phyloP scores from a whole-genome alignment of 2,888 invertebrate species.

The Leptinotarsa haldemani region DNA sequence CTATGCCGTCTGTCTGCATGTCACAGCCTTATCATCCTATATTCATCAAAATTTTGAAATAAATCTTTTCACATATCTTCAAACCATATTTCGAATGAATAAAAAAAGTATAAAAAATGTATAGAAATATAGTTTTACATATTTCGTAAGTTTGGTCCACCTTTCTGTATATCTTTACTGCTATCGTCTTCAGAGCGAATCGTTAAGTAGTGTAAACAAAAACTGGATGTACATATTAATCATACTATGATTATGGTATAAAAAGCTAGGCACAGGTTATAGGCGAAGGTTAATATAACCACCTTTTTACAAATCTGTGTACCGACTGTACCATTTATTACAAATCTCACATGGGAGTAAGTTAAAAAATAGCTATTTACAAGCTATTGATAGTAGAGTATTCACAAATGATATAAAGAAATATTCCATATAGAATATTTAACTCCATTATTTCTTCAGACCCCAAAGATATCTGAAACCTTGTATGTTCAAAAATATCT shows the following conservation, averaged over 20 bases:
- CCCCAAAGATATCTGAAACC: not conserved
- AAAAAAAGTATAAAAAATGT: not conserved
- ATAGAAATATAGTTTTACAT: not conserved
- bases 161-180: constrained; percentile 6
- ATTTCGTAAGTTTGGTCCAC: constrained; percentile 1
- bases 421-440: not conserved
- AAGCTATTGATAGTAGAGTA: constrained; percentile 39
- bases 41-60: too few relatives aligned
- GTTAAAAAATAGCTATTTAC: constrained; percentile 38
- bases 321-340: constrained; percentile 43
- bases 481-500: not conserved
- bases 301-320: constrained; percentile 47
- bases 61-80: too few relatives aligned
- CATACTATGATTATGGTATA: constrained; percentile 54
- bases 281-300: constrained; percentile 50
- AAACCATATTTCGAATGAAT: too few relatives aligned
- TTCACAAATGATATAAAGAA: constrained; percentile 7
- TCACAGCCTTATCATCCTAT: too few relatives aligned
- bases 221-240: constrained; percentile 32
- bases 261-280: constrained; percentile 61
- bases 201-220: not conserved
- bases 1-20: too few relatives aligned
- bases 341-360: constrained; percentile 32
- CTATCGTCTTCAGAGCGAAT: constrained; percentile 2
- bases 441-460: not conserved